These are phyloP conservation scores for Xenopus laevis DNA, from an alignment of 2,113 vertebrate genomes.

Conservation along the genomic window DNA sequence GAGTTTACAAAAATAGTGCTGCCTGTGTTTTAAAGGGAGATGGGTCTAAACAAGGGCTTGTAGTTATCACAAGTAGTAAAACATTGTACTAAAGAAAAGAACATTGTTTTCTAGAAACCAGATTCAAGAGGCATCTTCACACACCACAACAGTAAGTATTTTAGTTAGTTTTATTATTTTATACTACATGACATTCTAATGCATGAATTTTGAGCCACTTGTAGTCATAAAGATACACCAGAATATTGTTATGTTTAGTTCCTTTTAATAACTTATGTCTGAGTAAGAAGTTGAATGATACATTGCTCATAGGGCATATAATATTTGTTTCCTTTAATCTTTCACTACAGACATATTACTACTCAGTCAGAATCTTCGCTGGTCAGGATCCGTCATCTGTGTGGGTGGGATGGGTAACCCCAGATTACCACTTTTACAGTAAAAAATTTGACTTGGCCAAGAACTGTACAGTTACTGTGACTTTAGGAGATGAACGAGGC, in stretches of 20 bases:
- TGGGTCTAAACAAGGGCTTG: no score
- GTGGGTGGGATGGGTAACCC: slow-evolving; percentile 98
- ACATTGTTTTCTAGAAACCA: slow-evolving; percentile 62
- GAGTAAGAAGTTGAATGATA: no score
- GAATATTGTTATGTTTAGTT: no score
- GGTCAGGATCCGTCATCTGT: slow-evolving; percentile 90
- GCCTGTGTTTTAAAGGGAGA: no score
- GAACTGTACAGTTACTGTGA: slow-evolving; percentile 91
- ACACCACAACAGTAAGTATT: slow-evolving; percentile 65
- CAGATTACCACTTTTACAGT: slow-evolving; percentile 95
- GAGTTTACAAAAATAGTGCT: no score
- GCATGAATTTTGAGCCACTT: no score
- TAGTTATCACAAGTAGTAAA: no score
- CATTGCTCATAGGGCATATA: no score
- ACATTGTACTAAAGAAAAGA: slow-evolving; percentile 30
- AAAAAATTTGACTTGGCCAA: slow-evolving; percentile 89
- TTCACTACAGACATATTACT: slow-evolving; percentile 74
- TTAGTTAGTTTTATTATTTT: no score
- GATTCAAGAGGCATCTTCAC: slow-evolving; percentile 61
- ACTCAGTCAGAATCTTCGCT: slow-evolving; percentile 87
- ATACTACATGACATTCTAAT: no score
- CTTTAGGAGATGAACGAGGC: slow-evolving; percentile 91
- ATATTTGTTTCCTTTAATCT: slow-evolving; percentile 13
- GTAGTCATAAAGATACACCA: no score
- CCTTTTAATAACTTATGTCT: no score